These are phyloP conservation scores for Diploptera punctata DNA, from an alignment of 2,888 invertebrate genomes.

Conservation along the genomic window DNA sequence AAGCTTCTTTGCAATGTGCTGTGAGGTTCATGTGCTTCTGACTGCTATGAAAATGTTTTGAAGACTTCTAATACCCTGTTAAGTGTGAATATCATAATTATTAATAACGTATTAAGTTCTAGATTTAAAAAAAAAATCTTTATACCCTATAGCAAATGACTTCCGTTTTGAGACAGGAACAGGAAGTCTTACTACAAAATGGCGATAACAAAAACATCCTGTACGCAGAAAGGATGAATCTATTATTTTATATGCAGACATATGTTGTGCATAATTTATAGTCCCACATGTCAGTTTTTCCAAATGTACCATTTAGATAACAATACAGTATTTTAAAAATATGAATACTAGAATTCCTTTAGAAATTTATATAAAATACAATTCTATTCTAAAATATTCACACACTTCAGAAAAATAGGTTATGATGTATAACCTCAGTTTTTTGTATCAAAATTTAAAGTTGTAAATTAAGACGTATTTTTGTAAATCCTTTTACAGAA, in stretches of 20 bases:
- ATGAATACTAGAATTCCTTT: too few relatives aligned
- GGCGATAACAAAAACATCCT: conserved; percentile 60
- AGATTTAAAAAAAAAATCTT: conserved; percentile 32
- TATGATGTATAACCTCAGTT: too few relatives aligned
- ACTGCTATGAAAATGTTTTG: conserved; percentile 6
- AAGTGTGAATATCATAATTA: neutral
- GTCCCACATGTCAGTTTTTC: too few relatives aligned
- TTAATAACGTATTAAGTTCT: neutral
- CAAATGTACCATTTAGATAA: too few relatives aligned
- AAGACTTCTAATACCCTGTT: neutral
- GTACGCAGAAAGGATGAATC: conserved; percentile 35
- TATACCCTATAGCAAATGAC: conserved; percentile 45
- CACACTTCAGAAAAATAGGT: too few relatives aligned
- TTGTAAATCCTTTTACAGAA: too few relatives aligned
- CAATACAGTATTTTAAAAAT: too few relatives aligned
- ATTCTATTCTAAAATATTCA: too few relatives aligned
- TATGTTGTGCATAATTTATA: too few relatives aligned
- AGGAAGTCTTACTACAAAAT: conserved; percentile 63
- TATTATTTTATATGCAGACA: neutral
- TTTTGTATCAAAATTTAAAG: too few relatives aligned
- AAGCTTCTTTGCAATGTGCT: conserved; percentile 18
- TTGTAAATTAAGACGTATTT: too few relatives aligned
- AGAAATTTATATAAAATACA: too few relatives aligned
- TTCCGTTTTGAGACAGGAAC: conserved; percentile 64
- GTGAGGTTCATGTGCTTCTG: neutral